These are phyloP conservation scores for Agriopis marginaria DNA, from an alignment of 2,888 invertebrate species.

Conservation along the genomic window DNA sequence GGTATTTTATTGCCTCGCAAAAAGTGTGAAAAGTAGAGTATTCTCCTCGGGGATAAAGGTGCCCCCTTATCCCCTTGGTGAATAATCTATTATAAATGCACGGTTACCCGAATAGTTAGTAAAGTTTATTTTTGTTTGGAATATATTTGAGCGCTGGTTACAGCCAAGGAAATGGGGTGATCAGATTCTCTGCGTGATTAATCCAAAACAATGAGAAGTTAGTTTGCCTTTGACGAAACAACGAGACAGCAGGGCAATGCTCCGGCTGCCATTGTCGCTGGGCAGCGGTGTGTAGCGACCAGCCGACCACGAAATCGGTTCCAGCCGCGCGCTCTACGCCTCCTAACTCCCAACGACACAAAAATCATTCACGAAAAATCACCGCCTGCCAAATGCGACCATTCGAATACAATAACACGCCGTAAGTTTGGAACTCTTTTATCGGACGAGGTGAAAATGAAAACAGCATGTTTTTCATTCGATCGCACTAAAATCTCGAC, in stretches of 20 bases:
- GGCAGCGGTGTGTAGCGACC: conserved; percentile 78
- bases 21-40: no score
- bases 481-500: conserved; percentile 9
- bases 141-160: neutral
- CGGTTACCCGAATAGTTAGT: no score
- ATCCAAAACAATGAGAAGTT: conserved; percentile 72
- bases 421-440: conserved; percentile 5
- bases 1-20: no score
- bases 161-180: conserved; percentile 52
- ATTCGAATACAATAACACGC: conserved; percentile 27
- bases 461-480: conserved; percentile 18
- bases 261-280: conserved; percentile 75
- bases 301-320: conserved; percentile 82
- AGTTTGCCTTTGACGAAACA: conserved; percentile 55
- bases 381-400: conserved; percentile 36
- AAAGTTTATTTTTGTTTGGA: no score
- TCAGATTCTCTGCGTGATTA: conserved; percentile 65
- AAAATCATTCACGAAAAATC: conserved; percentile 49
- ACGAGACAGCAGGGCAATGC: conserved; percentile 70
- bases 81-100: no score
- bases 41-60: no score
- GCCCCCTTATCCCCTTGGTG: no score
- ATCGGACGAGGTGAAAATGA: conserved; percentile 9
- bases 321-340: conserved; percentile 60
- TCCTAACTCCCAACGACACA: conserved; percentile 46